Base-by-base conservation (phyloP, 2,797 vertebrate species). In the Acestrorhynchus altus region DNA sequence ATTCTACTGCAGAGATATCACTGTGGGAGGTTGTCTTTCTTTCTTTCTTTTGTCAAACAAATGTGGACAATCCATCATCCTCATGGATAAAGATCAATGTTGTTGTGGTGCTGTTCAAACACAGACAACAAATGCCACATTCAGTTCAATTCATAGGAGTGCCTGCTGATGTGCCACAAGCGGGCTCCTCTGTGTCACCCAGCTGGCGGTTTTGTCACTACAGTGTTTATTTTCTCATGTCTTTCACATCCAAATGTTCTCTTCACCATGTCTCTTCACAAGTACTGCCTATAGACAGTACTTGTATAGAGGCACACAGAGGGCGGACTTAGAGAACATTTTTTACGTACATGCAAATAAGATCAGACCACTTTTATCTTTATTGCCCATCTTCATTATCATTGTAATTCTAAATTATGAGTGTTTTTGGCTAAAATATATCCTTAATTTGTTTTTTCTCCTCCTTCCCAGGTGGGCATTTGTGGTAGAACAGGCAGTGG, bases 401-500 rank as follows among this genome's bases (percentile, higher is more conserved):
- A 20, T 35, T 6, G 2, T 20, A 9, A 8, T 4, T 47, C 46
- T 47, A 16, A 47, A 46, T 12, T 1, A 13, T 12, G 44, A 46
- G 11, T 2, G 12, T 46, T 12, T 16, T 47, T 9, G 51, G 8
- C 10, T 20, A 11, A 24, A 24, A 4, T 1, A 4, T 28, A 40
- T n/a, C 60, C 8, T 35, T 18, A 6, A 7, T 73, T 13, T 72
- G 10, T 49, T 42, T 60, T 10, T 47, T 35, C 51, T 72, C 16
- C 66, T 59, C 44, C 9, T 0, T 69, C 31, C 26, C 78, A 99
- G 98, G 97, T 99, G 87, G 98, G 98, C 35, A 99, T 99, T 89
- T 99, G 98, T 10, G 98, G 98, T 0, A 96, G 98, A 31, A 99
- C 98, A 0, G 98, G 98, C 86, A 99, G 97, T 0, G 98, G 98